These are phyloP conservation scores for Polia nebulosa DNA, from an alignment of 2,888 invertebrate genomes.

Conservation along the genomic window DNA sequence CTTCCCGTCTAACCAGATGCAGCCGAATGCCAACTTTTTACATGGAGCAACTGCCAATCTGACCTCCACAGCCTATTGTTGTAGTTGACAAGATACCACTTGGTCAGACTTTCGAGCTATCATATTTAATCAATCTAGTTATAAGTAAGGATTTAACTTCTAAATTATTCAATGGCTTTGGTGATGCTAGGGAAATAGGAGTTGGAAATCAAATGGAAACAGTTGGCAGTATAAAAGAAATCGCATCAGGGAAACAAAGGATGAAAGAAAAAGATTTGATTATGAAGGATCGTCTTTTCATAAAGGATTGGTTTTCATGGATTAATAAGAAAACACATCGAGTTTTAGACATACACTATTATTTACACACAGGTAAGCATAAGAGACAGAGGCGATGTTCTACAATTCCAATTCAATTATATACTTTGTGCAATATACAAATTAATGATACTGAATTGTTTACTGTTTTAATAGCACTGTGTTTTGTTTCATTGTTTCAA, in stretches of 20 bases:
- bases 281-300: neutral
- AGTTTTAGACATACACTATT: neutral
- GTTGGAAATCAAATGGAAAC: constrained; percentile 20
- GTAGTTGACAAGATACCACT: neutral
- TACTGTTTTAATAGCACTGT: neutral
- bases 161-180: constrained; percentile 27
- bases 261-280: constrained; percentile 5
- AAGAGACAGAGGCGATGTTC: neutral
- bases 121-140: neutral
- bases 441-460: neutral
- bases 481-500: constrained; percentile 14
- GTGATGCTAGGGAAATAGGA: neutral
- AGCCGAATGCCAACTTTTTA: neutral
- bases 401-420: neutral
- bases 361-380: neutral
- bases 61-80: neutral
- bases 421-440: neutral
- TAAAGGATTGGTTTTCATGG: neutral
- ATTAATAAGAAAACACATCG: too few relatives aligned
- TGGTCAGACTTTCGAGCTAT: neutral
- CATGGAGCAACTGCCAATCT: neutral
- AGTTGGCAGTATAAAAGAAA: neutral
- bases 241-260: constrained; percentile 1
- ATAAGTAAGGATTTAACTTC: constrained; percentile 6
- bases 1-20: too few relatives aligned